Base-by-base conservation (phyloP, 2,797 vertebrate genomes). In the Danio albolineatus region DNA sequence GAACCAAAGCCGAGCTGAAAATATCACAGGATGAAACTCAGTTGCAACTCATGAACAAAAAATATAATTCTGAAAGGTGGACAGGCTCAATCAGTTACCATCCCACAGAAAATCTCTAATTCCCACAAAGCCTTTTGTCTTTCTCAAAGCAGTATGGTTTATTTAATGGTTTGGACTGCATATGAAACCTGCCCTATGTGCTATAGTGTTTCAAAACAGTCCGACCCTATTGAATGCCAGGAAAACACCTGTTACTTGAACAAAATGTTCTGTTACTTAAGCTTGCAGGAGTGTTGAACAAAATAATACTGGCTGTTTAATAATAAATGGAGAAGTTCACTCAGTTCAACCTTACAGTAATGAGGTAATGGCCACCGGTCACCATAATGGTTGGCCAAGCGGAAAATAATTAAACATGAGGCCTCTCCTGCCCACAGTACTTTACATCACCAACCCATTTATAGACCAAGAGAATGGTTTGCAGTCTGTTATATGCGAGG, bases 1-100 rank as follows among this genome's bases (percentile, higher is more conserved):
- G 98, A 99, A 81, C 98, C 98, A 79, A 99, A 98, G 86, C 98
- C 98, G 83, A 99, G 95, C 98, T 99, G 94, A 87, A 91, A 93
- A 76, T 53, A 89, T 62, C 75, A 87, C 73, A 82, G 39, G 53
- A 65, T 36, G 12, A 74, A 79, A 82, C 54, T 7, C 57, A 41
- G 56, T 44, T 71, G 65, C 65, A 54, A 84, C 13, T 62, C 44
- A 83, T 19, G n/a, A 14, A 51, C 73, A 53, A 82, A 21, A 49
- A 41, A 1, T 46, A 65, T 75, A 28, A 59, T 53, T 28, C 7
- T 51, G 57, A 43, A 16, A 53, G 8, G 10, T 44, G 71, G 17
- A 61, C 8, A 12, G 48, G 38, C 6, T 71, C 38, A 54, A 14
- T 61, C 7, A 13, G 36, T 71, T 51, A 53, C 2, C 4, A 21